Percentiles rank a stretch among this genome's conserved stretches.
Conservation (phyloP, 2,888 invertebrate genomes). For the Rhagonycha fulva region DNA sequence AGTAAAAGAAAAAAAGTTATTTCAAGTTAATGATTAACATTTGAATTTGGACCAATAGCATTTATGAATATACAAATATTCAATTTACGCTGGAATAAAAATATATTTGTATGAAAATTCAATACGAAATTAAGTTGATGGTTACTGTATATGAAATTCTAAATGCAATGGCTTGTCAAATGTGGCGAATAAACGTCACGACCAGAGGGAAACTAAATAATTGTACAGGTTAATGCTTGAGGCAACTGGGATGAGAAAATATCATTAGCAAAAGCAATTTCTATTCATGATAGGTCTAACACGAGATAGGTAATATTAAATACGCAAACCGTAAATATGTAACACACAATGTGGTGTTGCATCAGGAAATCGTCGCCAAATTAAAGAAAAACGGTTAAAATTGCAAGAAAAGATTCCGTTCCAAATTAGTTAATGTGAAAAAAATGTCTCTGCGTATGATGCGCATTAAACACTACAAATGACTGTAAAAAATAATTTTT, state of each 20-base stretch:
- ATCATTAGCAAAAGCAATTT: conserved; percentile 26
- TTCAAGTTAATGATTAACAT: not conserved
- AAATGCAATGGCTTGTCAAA: conserved; percentile 7
- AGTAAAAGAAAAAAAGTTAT: not conserved
- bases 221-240: conserved; percentile 22
- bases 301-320: conserved; percentile 12
- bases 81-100: not conserved
- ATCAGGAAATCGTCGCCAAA: not conserved
- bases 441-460: no score
- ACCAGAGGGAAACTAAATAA: conserved; percentile 32
- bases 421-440: not conserved
- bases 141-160: not conserved
- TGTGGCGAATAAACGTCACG: conserved; percentile 23
- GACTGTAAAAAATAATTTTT: no score
- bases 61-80: not conserved
- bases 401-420: not conserved
- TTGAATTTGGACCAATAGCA: no score
- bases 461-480: no score
- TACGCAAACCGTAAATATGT: conserved; percentile 1
- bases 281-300: conserved; percentile 27
- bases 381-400: not conserved
- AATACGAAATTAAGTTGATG: not conserved
- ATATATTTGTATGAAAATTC: not conserved
- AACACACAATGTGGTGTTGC: not conserved
- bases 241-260: conserved; percentile 13